Percentiles rank a stretch among this genome's conserved stretches.
Conservation (phyloP, 2,113 vertebrate species). For the Chionodraco myersi region DNA sequence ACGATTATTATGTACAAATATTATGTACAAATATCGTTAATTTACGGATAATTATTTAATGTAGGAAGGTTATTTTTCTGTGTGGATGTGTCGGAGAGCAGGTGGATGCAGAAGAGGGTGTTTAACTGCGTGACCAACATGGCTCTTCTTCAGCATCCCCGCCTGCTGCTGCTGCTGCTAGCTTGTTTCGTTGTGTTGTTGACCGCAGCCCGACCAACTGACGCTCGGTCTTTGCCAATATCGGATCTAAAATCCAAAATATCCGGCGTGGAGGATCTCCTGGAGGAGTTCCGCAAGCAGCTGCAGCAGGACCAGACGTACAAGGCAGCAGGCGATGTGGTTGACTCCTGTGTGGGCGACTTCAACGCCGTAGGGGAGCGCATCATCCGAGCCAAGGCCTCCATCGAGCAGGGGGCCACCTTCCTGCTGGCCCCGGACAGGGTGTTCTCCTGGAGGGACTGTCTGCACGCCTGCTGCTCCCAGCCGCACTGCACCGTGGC, state of each 20-base stretch:
- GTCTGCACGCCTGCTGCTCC: constrained; percentile 91
- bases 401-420: constrained; percentile 90
- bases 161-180: constrained; percentile 38
- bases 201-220: neutral
- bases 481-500: constrained; percentile 90
- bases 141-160: constrained; percentile 68
- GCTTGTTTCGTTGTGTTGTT: constrained; percentile 30
- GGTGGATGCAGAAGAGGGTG: constrained; percentile 46
- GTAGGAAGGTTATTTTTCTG: neutral
- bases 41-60: neutral
- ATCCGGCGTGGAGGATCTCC: constrained; percentile 88
- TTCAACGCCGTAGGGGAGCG: constrained; percentile 80
- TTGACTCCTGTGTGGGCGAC: constrained; percentile 75
- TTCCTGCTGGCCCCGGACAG: constrained; percentile 88
- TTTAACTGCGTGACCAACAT: constrained; percentile 65
- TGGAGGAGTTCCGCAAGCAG: constrained; percentile 92
- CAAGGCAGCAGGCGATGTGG: constrained; percentile 43
- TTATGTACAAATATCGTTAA: fast-evolving
- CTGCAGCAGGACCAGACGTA: constrained; percentile 85
- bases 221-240: constrained; percentile 69
- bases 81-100: constrained; percentile 19
- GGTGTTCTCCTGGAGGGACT: constrained; percentile 87
- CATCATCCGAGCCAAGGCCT: constrained; percentile 94
- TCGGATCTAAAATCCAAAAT: constrained; percentile 85
- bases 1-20: neutral